Evolutionary conservation across 2,888 invertebrate genomes (phyloP).

Genomic region (Tipula vernalis): DNA sequence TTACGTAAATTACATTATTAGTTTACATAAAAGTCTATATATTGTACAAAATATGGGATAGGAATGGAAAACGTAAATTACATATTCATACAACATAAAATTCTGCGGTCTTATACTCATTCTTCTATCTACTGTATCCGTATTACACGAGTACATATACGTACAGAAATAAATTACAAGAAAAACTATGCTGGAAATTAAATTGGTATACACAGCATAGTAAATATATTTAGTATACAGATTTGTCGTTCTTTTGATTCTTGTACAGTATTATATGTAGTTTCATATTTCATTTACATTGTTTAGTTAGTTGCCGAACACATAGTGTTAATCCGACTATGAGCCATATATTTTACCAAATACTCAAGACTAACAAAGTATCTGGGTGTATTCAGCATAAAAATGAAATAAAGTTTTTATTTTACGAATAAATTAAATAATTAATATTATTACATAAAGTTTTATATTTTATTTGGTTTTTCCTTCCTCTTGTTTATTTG

Average conservation of each 20-base stretch:
- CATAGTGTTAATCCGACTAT: background rate
- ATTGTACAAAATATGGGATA: background rate
- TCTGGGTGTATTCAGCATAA: background rate
- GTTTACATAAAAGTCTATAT: background rate
- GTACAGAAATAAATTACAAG: background rate
- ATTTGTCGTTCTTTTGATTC: background rate
- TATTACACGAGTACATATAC: background rate
- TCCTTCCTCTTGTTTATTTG: conserved; percentile 30
- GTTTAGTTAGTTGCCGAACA: background rate
- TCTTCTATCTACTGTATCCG: background rate
- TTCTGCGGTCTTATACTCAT: background rate
- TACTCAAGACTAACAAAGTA: background rate
- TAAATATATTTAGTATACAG: background rate
- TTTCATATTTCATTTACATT: conserved; percentile 4
- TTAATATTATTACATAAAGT: background rate
- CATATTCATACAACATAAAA: background rate
- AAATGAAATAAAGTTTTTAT: background rate
- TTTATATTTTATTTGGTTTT: background rate
- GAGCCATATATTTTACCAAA: background rate
- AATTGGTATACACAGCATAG: background rate
- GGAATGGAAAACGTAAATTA: background rate
- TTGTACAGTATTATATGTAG: background rate
- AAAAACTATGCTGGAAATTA: background rate
- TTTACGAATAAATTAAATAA: background rate
- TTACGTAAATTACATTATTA: background rate